phyloP scores from a whole-genome alignment of 2,113 vertebrate genomes.

The Cynocephalus volans region DNA sequence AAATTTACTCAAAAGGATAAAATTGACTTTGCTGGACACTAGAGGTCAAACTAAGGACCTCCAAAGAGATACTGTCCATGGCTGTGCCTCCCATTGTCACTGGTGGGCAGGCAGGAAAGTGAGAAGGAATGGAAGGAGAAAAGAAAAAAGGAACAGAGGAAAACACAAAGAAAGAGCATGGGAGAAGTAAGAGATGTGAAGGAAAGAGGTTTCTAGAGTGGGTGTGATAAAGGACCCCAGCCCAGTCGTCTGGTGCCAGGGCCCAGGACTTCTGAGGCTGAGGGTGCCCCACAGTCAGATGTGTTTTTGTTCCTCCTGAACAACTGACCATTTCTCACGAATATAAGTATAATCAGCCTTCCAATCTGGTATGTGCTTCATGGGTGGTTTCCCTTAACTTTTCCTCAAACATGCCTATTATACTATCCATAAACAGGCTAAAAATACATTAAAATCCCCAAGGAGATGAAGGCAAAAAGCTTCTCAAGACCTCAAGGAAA shows the following conservation, averaged over 20 bases:
- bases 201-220: background rate
- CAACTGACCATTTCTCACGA: slow-evolving; percentile 62
- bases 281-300: background rate
- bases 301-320: slow-evolving; percentile 39
- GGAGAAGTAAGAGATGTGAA: background rate
- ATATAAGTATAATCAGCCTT: slow-evolving; percentile 69
- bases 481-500: slow-evolving; percentile 55
- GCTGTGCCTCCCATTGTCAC: background rate
- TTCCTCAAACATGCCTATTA: slow-evolving; percentile 73
- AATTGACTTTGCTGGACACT: background rate
- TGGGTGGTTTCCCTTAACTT: slow-evolving; percentile 77
- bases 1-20: slow-evolving; percentile 35
- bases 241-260: background rate
- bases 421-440: slow-evolving; percentile 77
- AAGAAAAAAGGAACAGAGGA: background rate
- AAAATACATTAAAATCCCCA: slow-evolving; percentile 80
- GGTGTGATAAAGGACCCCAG: background rate
- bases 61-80: background rate
- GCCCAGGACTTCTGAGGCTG: background rate
- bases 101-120: background rate
- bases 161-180: background rate
- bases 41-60: background rate
- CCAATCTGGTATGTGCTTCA: slow-evolving; percentile 71
- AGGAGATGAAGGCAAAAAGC: slow-evolving; percentile 68
- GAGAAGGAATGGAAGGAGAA: background rate